A percentile compares a stretch with the other conserved stretches of the same genome.
These are phyloP conservation scores for Drosophila arizonae DNA, from an alignment of 1,140 invertebrate genomes.

Conservation along the genomic window DNA sequence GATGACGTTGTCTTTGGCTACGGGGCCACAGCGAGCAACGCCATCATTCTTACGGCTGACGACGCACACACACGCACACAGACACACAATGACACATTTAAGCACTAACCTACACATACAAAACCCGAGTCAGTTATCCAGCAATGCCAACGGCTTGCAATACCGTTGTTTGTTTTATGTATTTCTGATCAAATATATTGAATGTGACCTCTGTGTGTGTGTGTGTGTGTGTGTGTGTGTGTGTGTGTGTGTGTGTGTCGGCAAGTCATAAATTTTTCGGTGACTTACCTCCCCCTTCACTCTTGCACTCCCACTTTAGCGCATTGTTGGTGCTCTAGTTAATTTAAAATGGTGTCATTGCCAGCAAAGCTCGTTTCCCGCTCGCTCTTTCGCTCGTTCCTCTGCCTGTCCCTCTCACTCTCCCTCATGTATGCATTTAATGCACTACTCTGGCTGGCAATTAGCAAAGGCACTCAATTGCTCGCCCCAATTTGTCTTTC, in stretches of 20 bases:
- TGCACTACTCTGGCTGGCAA: slow-evolving; percentile 22
- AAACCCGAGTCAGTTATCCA: background rate
- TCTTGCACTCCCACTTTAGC: background rate
- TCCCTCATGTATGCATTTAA: slow-evolving; percentile 10
- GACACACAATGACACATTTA: background rate
- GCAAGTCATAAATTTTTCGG: slow-evolving; percentile 54
- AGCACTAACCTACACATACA: background rate
- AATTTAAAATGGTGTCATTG: slow-evolving; percentile 71
- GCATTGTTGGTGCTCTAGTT: slow-evolving; percentile 58
- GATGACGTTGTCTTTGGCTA: slow-evolving; percentile 17
- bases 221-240: background rate
- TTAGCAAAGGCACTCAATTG: slow-evolving; percentile 25
- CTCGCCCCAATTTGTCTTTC: background rate
- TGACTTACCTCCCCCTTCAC: slow-evolving; percentile 14
- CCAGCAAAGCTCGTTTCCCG: slow-evolving; percentile 32
- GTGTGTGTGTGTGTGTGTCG: slow-evolving; percentile 46
- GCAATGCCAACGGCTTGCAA: slow-evolving; percentile 25
- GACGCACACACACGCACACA: background rate
- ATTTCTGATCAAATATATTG: slow-evolving; percentile 57
- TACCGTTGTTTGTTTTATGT: slow-evolving; percentile 37
- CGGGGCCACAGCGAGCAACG: slow-evolving; percentile 24
- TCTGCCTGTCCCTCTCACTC: background rate
- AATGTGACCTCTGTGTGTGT: slow-evolving; percentile 9
- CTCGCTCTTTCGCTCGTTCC: slow-evolving; percentile 1
- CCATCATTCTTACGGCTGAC: slow-evolving; percentile 40